Base-by-base conservation (phyloP, 2,113 vertebrate species). In the Sminthopsis crassicaudata region DNA sequence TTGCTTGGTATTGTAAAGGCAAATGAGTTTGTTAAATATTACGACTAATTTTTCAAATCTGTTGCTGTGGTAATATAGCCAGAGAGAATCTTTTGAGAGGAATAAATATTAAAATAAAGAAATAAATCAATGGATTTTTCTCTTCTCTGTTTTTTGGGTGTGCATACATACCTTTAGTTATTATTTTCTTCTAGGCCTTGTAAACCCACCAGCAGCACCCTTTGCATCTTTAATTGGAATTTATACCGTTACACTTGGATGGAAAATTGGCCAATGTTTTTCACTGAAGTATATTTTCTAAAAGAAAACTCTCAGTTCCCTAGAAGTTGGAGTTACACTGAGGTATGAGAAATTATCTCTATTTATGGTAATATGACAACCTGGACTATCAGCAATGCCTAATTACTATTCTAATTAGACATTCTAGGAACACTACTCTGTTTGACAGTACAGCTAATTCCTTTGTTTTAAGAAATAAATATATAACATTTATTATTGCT, bases 251-350 rank as follows among this genome's bases (percentile, higher is more conserved):
- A 98, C 98, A 9, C 55, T 99, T 92, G 89, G 98, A 16, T 99
- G 99, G 99, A 98, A 48, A 97, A 60, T 8, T 97, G 93, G 97
- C 98, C 94, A 99, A 98, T 60, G 67, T 98, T 90, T 98, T 99
- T 94, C 95, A 54, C 96, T 98, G 46, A 98, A 98, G 91, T 99
- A 99, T 30, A 98, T 99, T 51, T 96, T 98, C 91, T 99, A 99
- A 95, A 99, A 98, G 98, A 99, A 99, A 89, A 98, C 23, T 93
- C 10, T 16, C 96, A 96, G 3, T 96, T 98, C 36, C 97, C 97
- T 94, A 98, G 98, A 51, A 98, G 98, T 90, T 99, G 99, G 99
- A 98, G 94, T 55, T 98, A 98, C 88, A 98, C 98, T 8, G 96
- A 99, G 98, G 98, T 99, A 97, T 95, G 94, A 53, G 90, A 94